Evolutionary conservation across 2,797 vertebrate species (phyloP).

Genomic region (Peromyscus aztecus): DNA sequence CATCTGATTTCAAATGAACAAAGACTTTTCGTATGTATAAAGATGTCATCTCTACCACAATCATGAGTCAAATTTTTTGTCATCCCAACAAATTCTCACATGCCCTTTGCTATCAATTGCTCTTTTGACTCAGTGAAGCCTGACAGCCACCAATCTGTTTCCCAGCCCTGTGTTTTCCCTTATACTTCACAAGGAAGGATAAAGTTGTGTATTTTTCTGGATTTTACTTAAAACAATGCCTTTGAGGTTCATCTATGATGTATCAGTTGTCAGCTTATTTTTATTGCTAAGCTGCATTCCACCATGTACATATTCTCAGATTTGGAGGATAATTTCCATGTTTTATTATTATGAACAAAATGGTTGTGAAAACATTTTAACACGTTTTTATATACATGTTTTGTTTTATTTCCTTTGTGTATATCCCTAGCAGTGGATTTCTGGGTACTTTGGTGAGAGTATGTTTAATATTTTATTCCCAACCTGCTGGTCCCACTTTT

Average conservation of each 20-base stretch:
- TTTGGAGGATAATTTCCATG: neutral
- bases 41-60: neutral
- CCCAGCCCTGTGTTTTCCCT: neutral
- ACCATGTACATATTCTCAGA: neutral
- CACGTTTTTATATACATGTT: neutral
- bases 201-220: neutral
- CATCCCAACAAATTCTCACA: slow-evolving; percentile 10
- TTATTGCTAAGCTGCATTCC: neutral
- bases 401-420: neutral
- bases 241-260: neutral
- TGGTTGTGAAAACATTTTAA: neutral
- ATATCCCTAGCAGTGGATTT: neutral
- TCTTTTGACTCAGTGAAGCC: neutral
- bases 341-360: slow-evolving; percentile 9
- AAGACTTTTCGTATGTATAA: neutral
- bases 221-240: neutral
- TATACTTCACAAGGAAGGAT: neutral
- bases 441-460: neutral
- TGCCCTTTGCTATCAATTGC: neutral
- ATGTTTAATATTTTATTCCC: neutral
- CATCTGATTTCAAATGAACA: neutral
- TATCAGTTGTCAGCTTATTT: neutral
- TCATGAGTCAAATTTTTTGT: neutral
- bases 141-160: neutral
- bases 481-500: neutral